Evolutionary conservation across 2,113 vertebrate species (phyloP), one percentile per base, ranked within the genome.

Genomic region (Microcebus ravelobensis): DNA sequence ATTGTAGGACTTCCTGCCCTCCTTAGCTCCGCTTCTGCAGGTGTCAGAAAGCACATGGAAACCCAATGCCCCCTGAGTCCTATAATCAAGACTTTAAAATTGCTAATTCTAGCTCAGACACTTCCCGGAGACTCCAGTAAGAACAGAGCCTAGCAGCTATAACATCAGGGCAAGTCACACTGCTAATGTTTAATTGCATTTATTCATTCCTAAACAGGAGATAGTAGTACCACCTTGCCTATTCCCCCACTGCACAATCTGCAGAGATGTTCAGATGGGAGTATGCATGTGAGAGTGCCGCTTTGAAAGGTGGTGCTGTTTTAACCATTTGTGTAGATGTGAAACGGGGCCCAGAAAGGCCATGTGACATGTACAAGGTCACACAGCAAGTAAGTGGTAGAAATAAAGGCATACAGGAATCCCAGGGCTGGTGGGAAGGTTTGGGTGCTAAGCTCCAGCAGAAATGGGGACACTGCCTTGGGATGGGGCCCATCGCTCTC

Each of bases 381-480:
- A 81, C 82, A 63, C n/a, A 86, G 92, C 55, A 87, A 84, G 50
- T 55, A 71, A 63, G 11, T 50, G 63, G 91, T 87, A 84, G 83
- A 93, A 89, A 77, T 50, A 59, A 68, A 65, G 65, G 36, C 34
- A 21, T 31, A 14, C 71, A 95, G 36, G 84, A 84, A 68, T 52
- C 13, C 1, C 59, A 48, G n/a, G 6, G 42, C 48, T 34, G 1
- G n/a, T 34, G 63, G 81, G 36, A 74, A 87, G 70, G n/a, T 71
- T 87, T 27, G 1, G 63, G 29, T 39, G 21, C 86, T 36, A 74
- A 93, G 94, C 52, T 67, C 52, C 31, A 21, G 55, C 57, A 94
- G 96, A 98, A 98, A 98, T 95, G 95, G 90, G 98, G 98, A 96
- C 97, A 96, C 91, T 36, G 97, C 96, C 95, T 95, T 96, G 86